phyloP scores from a whole-genome alignment of 2,888 invertebrate genomes.

The Auanema sp. region DNA sequence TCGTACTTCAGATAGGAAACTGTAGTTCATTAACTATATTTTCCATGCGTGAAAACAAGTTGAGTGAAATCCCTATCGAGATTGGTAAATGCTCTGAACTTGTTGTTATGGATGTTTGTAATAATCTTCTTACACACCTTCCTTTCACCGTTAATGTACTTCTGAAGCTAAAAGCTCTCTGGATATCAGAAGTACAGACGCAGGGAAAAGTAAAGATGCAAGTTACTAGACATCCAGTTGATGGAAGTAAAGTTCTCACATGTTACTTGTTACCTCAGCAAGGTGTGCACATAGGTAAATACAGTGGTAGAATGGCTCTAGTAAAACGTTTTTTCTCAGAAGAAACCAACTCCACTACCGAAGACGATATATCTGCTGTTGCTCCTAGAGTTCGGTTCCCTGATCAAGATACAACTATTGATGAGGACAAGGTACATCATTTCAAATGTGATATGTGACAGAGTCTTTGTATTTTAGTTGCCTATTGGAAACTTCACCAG shows the following conservation, averaged over 20 bases:
- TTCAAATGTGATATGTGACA: too few species aligned
- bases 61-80: conserved; percentile 59
- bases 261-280: conserved; percentile 95
- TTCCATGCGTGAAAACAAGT: conserved; percentile 89
- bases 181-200: conserved; percentile 92
- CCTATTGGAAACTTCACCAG: conserved; percentile 68
- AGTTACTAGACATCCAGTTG: conserved; percentile 87
- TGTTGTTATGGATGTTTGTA: conserved; percentile 90
- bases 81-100: conserved; percentile 88
- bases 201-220: conserved; percentile 97
- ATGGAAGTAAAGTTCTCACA: conserved; percentile 85
- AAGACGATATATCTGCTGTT: too few species aligned
- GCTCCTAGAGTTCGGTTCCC: conserved; percentile 64
- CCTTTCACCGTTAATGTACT: conserved; percentile 91
- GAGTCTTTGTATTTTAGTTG: conserved; percentile 63
- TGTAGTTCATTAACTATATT: conserved; percentile 79
- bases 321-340: background rate
- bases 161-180: conserved; percentile 85
- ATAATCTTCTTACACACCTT: conserved; percentile 90
- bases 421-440: conserved; percentile 63
- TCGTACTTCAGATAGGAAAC: conserved; percentile 64
- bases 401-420: conserved; percentile 51
- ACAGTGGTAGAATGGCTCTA: background rate
- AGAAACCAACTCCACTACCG: too few species aligned
- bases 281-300: conserved; percentile 29